Evolutionary conservation across 2,888 invertebrate species (phyloP), one percentile per base, ranked within the genome.

Genomic region (Phortica magna): DNA sequence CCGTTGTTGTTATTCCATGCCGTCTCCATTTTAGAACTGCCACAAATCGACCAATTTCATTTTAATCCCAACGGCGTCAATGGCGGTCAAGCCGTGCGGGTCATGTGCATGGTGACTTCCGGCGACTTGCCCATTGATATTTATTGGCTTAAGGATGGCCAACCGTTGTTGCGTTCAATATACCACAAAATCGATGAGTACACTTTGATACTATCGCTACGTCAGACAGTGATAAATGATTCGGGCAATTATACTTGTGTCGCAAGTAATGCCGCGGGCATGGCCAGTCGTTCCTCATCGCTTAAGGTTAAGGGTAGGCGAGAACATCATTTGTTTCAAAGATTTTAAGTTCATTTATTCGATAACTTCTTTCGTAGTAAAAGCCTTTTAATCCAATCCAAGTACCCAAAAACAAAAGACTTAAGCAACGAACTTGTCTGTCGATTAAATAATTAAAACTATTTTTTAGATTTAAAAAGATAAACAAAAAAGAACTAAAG

Each of bases 121-220:
- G 96, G 97, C 79, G 97, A 97, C 92, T 93, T 95, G 84, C 97
- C 97, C 72, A 93, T 97, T 82, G 94, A 94, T 83, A 94, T 97
- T 78, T 93, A 93, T 80, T 97, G 93, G 93, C 89, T 93, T 57
- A 93, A 93, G 88, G 92, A 93, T 84, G 92, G 92, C 75, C 85
- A 91, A 77, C 89, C 91, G 2, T 79, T 91, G 78, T 79, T 89
- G 48, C 88, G 91, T 77, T 90, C 91, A 74, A 90, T 91, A 65
- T 89, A 91, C 81, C 92, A 92, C 81, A 92, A 91, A 83, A 91
- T 92, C 75, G 93, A 93, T 86, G 93, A 93, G 80, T 92, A 91
- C 74, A 93, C 93, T 12, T 89, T 92, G 75, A 92, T 93, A 79
- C 86, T 93, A 65, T 93, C 93, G 1, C 87, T 93, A 80, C 90